Base-by-base conservation (phyloP, 2,797 vertebrate genomes). In the Oreochromis grahami region DNA sequence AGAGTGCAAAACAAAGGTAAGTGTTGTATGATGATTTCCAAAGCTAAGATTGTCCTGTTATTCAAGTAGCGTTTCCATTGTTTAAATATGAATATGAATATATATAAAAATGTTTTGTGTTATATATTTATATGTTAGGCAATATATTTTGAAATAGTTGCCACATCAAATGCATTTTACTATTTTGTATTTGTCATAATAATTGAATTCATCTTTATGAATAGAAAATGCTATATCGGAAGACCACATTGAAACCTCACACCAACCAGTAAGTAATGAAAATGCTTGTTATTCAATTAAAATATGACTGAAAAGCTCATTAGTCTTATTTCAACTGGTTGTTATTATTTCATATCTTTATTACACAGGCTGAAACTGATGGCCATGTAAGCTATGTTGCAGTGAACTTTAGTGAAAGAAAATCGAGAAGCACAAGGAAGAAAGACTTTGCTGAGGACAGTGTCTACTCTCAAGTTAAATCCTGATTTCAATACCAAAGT, bases 31-130 rank as follows among this genome's bases (percentile, higher is more conserved):
- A 0, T 56, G 26, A 56, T 32, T 56, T 56, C 55, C 14, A 56
- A 17, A 70, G 21, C 0, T 70, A 70, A 70, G 43, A 24, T 17
- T 65, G n/a, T 0, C 3, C n/a, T 1, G 5, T 0, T 14, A 21
- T 60, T 13, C 12, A n/a, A 36, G 36, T 0, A 24, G 12, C 1
- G 5, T 65, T 1, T 65, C 13, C 32, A 36, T 34, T 60, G 58
- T 12, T 76, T 21, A 32, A 36, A 34, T 52, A 65, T 65, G 17
- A n/a, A 36, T 2, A 58, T 43, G n/a, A 52, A 34, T 52, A 0
- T 13, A 41, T 21, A 14, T n/a, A 0, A 24, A 19, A 41, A 68
- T 15, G 8, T 38, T 38, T 24, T 70, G n/a, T 43, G 41, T 70
- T 26, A 15, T 6, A 24, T 43, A 43, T 0, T 45, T 24, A 15